Conservation (phyloP, 2,888 invertebrate species). For the Callinectes sapidus region DNA sequence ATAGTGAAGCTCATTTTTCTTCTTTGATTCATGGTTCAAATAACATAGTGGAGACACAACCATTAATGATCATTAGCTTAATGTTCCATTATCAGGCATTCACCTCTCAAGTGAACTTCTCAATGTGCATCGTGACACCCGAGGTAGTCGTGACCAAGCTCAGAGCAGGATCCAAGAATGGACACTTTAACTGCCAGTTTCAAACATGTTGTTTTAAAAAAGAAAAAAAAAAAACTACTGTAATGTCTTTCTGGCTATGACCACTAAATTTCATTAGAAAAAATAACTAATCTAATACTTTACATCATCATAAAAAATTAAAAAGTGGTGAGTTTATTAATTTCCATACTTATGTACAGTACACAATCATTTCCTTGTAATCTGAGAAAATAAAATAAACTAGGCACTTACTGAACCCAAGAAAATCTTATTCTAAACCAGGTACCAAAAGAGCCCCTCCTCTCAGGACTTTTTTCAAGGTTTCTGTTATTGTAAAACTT, state of each 20-base stretch:
- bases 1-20: conserved; percentile 36
- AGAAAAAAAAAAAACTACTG: conserved; percentile 50
- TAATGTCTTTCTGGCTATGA: conserved; percentile 69
- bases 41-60: not conserved
- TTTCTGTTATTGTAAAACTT: conserved; percentile 43
- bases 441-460: conserved; percentile 69
- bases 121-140: conserved; percentile 67
- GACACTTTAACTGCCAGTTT: conserved; percentile 50
- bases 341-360: conserved; percentile 66
- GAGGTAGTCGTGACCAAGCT: conserved; percentile 66
- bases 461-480: conserved; percentile 51
- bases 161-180: conserved; percentile 39
- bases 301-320: conserved; percentile 61
- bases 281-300: conserved; percentile 61
- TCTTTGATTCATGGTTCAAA: conserved; percentile 45
- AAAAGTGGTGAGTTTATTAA: conserved; percentile 56
- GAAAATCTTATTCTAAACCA: conserved; percentile 70
- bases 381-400: conserved; percentile 56
- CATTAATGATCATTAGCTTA: conserved; percentile 50
- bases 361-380: conserved; percentile 62
- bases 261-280: conserved; percentile 66
- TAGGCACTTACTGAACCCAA: conserved; percentile 72
- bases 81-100: conserved; percentile 56
- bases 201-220: conserved; percentile 41
- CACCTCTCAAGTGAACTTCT: conserved; percentile 58